Conservation (phyloP, 2,113 vertebrate genomes). For the Sminthopsis crassicaudata region DNA sequence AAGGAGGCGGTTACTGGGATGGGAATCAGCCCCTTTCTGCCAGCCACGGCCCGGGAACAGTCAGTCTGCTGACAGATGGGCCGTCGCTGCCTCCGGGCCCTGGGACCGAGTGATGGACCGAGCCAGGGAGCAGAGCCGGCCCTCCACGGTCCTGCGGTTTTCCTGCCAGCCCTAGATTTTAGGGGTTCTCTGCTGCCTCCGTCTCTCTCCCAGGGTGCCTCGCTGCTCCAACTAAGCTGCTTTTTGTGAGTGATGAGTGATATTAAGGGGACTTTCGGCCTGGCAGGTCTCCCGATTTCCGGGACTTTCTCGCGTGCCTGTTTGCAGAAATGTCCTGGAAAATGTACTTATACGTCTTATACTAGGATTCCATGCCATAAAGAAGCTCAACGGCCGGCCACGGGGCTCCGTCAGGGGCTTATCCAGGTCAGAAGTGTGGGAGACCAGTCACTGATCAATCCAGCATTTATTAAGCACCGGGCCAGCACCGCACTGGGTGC, state of each 20-base stretch:
- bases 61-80: background rate
- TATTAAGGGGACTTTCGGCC: background rate
- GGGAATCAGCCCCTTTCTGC: fast-evolving
- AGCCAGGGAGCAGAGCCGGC: background rate
- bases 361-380: background rate
- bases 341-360: too few species aligned
- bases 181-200: background rate
- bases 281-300: background rate
- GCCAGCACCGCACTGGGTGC: too few species aligned
- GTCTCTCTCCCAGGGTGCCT: background rate
- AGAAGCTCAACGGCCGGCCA: background rate
- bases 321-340: background rate
- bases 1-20: background rate
- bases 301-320: background rate
- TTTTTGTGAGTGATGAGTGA: background rate
- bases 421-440: too few species aligned
- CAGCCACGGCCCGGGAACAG: background rate
- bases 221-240: background rate
- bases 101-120: background rate
- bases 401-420: too few species aligned
- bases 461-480: background rate
- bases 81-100: background rate
- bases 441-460: too few species aligned
- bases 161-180: background rate
- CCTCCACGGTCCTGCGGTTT: background rate